phyloP scores from a whole-genome alignment of 2,797 vertebrate genomes.

The Pseudochirops cupreus region DNA sequence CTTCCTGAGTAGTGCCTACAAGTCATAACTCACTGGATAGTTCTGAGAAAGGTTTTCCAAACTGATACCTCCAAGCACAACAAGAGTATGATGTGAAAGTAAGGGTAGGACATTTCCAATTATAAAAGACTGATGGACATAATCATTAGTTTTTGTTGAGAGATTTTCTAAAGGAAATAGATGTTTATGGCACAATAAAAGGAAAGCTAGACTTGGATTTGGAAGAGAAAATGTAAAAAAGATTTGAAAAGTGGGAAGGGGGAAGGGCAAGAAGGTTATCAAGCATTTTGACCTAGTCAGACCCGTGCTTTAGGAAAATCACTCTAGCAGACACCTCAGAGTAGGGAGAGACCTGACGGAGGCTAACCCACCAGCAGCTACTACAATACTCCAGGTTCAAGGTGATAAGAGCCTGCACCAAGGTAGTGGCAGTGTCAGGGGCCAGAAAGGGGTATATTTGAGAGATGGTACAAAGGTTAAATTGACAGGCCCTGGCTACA shows the following conservation, averaged over 20 bases:
- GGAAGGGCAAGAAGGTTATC: background rate
- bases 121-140: background rate
- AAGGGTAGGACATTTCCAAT: background rate
- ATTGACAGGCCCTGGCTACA: background rate
- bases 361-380: background rate
- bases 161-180: background rate
- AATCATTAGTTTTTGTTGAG: constrained; percentile 17
- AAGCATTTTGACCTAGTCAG: background rate
- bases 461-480: background rate
- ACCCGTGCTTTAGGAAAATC: background rate
- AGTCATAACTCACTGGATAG: background rate
- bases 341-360: background rate
- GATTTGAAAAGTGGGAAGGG: background rate
- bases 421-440: background rate
- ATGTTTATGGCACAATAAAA: background rate
- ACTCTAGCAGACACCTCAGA: background rate
- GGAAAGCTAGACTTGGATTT: background rate
- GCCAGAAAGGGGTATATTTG: background rate
- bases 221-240: background rate
- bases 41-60: background rate
- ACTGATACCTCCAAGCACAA: background rate
- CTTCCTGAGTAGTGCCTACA: background rate
- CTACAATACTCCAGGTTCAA: background rate
- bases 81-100: background rate
- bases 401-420: background rate